These are phyloP conservation scores for Cinara cedri DNA, from an alignment of 2,888 invertebrate species.

Conservation along the genomic window DNA sequence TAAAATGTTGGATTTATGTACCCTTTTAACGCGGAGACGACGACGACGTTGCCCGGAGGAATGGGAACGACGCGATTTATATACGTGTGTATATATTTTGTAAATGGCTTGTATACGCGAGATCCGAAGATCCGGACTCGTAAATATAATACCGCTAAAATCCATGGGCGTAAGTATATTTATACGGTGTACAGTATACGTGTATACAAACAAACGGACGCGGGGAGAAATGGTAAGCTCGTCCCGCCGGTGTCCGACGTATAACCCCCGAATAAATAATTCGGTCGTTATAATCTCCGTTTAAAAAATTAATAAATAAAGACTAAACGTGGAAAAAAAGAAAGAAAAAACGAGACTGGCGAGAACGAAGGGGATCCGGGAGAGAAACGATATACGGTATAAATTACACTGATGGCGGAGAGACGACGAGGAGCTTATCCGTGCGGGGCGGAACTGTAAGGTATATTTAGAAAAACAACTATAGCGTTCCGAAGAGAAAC, in stretches of 20 bases:
- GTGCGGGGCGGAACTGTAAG: too few species aligned
- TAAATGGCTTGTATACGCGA: neutral
- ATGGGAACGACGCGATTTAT: constrained; percentile 22
- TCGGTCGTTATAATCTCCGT: neutral
- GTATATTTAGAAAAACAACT: too few species aligned
- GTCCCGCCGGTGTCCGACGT: too few species aligned
- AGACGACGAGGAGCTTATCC: too few species aligned
- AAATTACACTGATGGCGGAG: too few species aligned
- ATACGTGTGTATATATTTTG: neutral
- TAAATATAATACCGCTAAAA: neutral
- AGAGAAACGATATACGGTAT: too few species aligned
- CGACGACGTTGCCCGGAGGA: too few species aligned
- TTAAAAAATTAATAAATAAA: neutral
- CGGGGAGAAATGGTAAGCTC: neutral
- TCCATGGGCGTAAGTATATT: neutral
- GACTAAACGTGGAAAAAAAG: too few species aligned
- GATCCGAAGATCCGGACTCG: neutral
- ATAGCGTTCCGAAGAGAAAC: too few species aligned
- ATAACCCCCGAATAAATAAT: constrained; percentile 11
- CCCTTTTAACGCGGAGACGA: constrained; percentile 30
- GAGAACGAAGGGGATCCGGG: too few species aligned
- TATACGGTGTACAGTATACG: neutral
- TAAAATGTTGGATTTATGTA: constrained; percentile 28
- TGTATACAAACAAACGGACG: neutral
- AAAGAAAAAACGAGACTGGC: too few species aligned